Percentiles rank a stretch among this genome's conserved stretches.
phyloP scores from a whole-genome alignment of 1,140 invertebrate genomes.

The Stenopsyche tienmushanensis region DNA sequence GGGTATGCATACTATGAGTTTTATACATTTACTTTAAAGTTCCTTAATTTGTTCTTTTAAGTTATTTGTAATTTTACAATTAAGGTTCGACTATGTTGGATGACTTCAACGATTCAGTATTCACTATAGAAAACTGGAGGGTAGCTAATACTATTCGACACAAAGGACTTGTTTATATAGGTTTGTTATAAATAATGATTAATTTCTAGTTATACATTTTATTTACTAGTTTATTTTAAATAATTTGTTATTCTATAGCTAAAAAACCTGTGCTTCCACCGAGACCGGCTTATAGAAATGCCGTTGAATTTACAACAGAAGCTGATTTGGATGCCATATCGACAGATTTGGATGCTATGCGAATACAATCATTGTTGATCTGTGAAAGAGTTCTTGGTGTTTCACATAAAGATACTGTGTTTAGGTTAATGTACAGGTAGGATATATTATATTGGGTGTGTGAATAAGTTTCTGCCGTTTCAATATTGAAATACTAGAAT shows the following conservation, averaged over 20 bases:
- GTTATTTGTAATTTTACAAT: constrained; percentile 17
- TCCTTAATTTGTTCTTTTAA: neutral
- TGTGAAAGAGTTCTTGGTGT: constrained; percentile 79
- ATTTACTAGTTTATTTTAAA: neutral
- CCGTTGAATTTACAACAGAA: constrained; percentile 68
- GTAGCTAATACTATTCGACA: constrained; percentile 62
- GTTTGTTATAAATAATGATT: constrained; percentile 16
- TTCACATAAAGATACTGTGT: constrained; percentile 83
- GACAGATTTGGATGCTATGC: constrained; percentile 75
- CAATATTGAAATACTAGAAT: too few species aligned
- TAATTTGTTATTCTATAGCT: constrained; percentile 45
- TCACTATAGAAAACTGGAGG: constrained; percentile 67
- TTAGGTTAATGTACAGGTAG: constrained; percentile 60
- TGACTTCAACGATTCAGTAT: constrained; percentile 72
- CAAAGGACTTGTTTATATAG: constrained; percentile 44
- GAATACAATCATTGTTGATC: constrained; percentile 80
- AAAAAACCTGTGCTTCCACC: constrained; percentile 61
- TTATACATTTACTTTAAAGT: constrained; percentile 2
- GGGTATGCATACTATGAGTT: constrained; percentile 50
- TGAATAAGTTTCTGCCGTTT: too few species aligned
- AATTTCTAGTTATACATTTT: neutral
- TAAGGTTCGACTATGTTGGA: constrained; percentile 73
- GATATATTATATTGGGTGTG: constrained; percentile 2
- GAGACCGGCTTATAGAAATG: constrained; percentile 63
- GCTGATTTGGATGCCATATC: constrained; percentile 72